Evolutionary conservation across 2,888 invertebrate genomes (phyloP).

Genomic region (Cordilura impudica): DNA sequence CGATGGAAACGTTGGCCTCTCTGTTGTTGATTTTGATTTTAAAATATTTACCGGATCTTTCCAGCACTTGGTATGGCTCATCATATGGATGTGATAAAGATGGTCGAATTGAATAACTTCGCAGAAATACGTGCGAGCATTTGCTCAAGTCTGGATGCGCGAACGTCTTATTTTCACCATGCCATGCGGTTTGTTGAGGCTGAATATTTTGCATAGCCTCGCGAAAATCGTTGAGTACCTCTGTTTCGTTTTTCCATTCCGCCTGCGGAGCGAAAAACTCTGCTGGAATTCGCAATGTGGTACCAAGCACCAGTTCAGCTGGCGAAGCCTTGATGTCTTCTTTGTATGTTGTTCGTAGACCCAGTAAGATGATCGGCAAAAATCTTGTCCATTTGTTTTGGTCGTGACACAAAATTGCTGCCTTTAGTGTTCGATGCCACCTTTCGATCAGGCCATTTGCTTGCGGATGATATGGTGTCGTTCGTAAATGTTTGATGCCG

Average conservation of each 20-base stretch:
- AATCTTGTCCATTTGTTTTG: constrained; percentile 32
- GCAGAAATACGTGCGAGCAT: background rate
- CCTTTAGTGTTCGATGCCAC: constrained; percentile 54
- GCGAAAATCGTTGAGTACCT: background rate
- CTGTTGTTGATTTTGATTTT: background rate
- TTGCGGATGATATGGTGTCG: constrained; percentile 31
- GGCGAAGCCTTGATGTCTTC: constrained; percentile 53
- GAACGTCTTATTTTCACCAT: background rate
- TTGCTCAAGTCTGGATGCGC: background rate
- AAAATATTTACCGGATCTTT: background rate
- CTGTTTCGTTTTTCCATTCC: background rate
- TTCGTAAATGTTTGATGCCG: constrained; percentile 29
- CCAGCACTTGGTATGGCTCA: background rate
- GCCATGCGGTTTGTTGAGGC: background rate
- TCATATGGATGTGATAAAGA: constrained; percentile 2
- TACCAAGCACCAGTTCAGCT: constrained; percentile 71
- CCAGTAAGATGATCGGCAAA: constrained; percentile 49
- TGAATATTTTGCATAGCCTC: constrained; percentile 21
- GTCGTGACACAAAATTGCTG: constrained; percentile 52
- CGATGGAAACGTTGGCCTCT: background rate
- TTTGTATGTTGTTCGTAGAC: constrained; percentile 40
- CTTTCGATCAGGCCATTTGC: constrained; percentile 50
- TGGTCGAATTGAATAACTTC: background rate
- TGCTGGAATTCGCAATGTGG: constrained; percentile 65
- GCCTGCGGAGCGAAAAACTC: constrained; percentile 48